These are phyloP conservation scores for Rotaria sp. DNA, from an alignment of 2,888 invertebrate genomes.

Conservation along the genomic window DNA sequence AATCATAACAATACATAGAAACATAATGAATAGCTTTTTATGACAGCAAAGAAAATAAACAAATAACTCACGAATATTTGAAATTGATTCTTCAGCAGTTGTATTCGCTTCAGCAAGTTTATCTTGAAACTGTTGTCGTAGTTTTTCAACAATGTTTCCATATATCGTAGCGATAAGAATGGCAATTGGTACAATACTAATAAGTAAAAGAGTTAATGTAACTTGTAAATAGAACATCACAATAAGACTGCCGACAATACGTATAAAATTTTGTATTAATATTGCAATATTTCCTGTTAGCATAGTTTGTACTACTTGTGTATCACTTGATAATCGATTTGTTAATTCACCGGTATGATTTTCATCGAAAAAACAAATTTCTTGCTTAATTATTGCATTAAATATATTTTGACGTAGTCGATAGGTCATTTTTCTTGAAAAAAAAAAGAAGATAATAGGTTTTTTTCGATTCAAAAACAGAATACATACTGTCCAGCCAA, in stretches of 20 bases:
- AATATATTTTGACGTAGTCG: slow-evolving; percentile 49
- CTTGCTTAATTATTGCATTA: slow-evolving; percentile 47
- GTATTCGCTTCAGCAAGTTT: slow-evolving; percentile 51
- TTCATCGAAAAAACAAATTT: slow-evolving; percentile 52
- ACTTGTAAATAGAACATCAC: slow-evolving; percentile 52
- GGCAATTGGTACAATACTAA: slow-evolving; percentile 50
- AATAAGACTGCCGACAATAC: slow-evolving; percentile 50
- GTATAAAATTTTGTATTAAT: slow-evolving; percentile 48
- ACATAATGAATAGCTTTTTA: too few relatives aligned
- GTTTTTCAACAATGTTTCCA: slow-evolving; percentile 50
- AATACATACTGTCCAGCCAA: slow-evolving; percentile 47
- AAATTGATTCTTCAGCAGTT: slow-evolving; percentile 50
- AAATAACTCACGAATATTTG: slow-evolving; percentile 45
- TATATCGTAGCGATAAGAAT: slow-evolving; percentile 50
- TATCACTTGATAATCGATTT: slow-evolving; percentile 52
- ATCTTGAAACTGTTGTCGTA: slow-evolving; percentile 50
- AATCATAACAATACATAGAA: too few relatives aligned
- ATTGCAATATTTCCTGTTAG: slow-evolving; percentile 52
- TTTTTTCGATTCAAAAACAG: not conserved
- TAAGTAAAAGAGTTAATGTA: slow-evolving; percentile 49
- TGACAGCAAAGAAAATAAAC: too few relatives aligned
- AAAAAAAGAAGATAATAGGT: not conserved
- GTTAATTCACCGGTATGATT: slow-evolving; percentile 52
- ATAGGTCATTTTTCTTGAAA: slow-evolving; percentile 47
- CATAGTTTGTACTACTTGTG: slow-evolving; percentile 52